Evolutionary conservation across 2,888 invertebrate species (phyloP).

Genomic region (Trisateles emortualis): DNA sequence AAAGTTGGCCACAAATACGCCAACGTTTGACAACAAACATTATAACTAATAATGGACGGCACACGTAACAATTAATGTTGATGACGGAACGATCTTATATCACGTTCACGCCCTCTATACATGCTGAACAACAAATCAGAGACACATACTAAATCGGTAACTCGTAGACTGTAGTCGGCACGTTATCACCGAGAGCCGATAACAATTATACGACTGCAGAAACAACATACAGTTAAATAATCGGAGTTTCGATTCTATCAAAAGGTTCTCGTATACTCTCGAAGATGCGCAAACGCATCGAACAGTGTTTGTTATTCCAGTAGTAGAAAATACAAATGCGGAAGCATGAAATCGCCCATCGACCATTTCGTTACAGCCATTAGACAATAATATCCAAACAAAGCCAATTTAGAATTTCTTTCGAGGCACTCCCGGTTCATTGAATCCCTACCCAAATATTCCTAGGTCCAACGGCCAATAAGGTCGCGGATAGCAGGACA

Average conservation of each 20-base stretch:
- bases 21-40: slow-evolving; percentile 31
- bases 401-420: slow-evolving; percentile 17
- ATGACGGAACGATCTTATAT: slow-evolving; percentile 25
- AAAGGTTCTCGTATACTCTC: slow-evolving; percentile 2
- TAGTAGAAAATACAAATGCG: slow-evolving; percentile 14
- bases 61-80: slow-evolving; percentile 22
- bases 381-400: slow-evolving; percentile 17
- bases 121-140: slow-evolving; percentile 15
- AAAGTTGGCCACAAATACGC: slow-evolving; percentile 37
- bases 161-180: slow-evolving; percentile 10
- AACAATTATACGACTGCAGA: slow-evolving; percentile 5
- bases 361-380: slow-evolving; percentile 11
- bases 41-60: slow-evolving; percentile 28
- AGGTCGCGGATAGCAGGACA: slow-evolving; percentile 25
- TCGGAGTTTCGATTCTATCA: slow-evolving; percentile 4
- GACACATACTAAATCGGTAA: slow-evolving; percentile 15
- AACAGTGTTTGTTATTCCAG: slow-evolving; percentile 2
- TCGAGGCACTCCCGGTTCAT: slow-evolving; percentile 28
- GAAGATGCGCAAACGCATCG: neutral
- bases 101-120: slow-evolving; percentile 23
- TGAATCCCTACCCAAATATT: slow-evolving; percentile 31
- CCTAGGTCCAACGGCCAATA: slow-evolving; percentile 26
- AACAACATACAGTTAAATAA: slow-evolving; percentile 4
- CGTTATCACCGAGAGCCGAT: slow-evolving; percentile 16
- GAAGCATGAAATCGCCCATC: slow-evolving; percentile 6